Conservation (phyloP, 1,140 invertebrate genomes). For the Mya arenaria region DNA sequence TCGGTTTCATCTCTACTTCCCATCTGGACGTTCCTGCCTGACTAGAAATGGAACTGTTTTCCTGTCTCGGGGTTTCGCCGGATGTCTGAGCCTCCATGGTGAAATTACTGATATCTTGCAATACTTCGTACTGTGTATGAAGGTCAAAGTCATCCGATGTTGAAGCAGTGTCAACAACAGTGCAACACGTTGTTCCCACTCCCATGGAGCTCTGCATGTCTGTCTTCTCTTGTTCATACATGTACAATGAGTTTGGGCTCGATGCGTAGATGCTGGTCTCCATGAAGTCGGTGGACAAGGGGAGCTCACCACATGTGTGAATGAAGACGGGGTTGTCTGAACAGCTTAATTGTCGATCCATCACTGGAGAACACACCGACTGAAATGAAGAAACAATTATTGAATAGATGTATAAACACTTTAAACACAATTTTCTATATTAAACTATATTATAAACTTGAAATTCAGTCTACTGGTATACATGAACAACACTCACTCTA, state of each 20-base stretch:
- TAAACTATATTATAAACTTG: too few species aligned
- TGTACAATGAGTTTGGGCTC: constrained; percentile 75
- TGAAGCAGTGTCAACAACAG: neutral
- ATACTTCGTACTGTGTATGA: constrained; percentile 68
- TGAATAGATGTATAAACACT: too few species aligned
- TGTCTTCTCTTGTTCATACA: constrained; percentile 76
- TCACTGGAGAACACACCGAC: too few species aligned
- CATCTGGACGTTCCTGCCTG: too few species aligned
- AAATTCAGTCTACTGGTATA: too few species aligned
- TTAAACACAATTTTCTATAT: too few species aligned
- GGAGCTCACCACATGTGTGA: constrained; percentile 43
- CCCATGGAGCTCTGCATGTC: constrained; percentile 70
- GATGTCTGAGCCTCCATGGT: neutral
- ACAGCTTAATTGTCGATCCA: too few species aligned
- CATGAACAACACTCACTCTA: too few species aligned
- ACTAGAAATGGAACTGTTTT: too few species aligned
- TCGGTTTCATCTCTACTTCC: neutral
- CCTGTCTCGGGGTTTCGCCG: too few species aligned
- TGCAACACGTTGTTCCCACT: constrained; percentile 20
- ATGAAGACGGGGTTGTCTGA: too few species aligned
- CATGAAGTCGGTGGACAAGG: constrained; percentile 38
- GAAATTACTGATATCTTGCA: constrained; percentile 54
- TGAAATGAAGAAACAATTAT: too few species aligned
- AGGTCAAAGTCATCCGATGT: constrained; percentile 69
- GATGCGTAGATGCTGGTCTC: constrained; percentile 67